Evolutionary conservation across 2,113 vertebrate species (phyloP).

Genomic region (Stigmatopora nigra): DNA sequence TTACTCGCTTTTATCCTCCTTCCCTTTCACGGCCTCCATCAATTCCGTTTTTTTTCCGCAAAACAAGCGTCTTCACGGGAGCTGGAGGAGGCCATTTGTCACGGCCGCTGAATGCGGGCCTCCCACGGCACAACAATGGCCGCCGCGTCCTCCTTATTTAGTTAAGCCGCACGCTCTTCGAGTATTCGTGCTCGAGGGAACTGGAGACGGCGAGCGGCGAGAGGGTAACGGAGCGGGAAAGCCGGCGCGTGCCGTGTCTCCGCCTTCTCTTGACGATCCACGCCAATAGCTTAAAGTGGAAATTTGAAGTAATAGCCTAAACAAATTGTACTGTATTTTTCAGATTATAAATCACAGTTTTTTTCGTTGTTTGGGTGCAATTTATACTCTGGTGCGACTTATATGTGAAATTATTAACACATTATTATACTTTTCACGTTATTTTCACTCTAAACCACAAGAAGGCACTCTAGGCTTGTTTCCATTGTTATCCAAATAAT

Average conservation of each 20-base stretch:
- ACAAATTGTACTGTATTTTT: too few species aligned
- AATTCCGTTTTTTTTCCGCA: background rate
- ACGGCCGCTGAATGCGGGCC: slow-evolving; percentile 39
- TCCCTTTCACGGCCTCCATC: background rate
- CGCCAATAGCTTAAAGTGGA: too few species aligned
- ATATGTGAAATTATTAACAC: too few species aligned
- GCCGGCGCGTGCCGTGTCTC: background rate
- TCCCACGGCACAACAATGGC: slow-evolving; percentile 49
- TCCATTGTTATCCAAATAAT: too few species aligned
- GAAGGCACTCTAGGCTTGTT: too few species aligned
- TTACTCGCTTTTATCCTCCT: slow-evolving; percentile 9
- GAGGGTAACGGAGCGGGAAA: slow-evolving; percentile 20
- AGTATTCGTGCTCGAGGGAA: slow-evolving; percentile 32
- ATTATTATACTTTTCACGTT: too few species aligned
- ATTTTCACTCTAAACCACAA: too few species aligned
- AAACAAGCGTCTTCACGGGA: slow-evolving; percentile 14
- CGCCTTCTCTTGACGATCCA: background rate
- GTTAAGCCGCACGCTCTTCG: slow-evolving; percentile 39
- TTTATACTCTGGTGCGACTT: too few species aligned
- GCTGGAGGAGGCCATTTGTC: slow-evolving; percentile 45
- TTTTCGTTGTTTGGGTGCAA: too few species aligned
- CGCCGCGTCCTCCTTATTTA: slow-evolving; percentile 31
- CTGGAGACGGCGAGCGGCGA: slow-evolving; percentile 38
- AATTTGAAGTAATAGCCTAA: too few species aligned
- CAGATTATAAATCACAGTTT: too few species aligned